phyloP scores from a whole-genome alignment of 1,140 invertebrate genomes.

The Colletes latitarsis region DNA sequence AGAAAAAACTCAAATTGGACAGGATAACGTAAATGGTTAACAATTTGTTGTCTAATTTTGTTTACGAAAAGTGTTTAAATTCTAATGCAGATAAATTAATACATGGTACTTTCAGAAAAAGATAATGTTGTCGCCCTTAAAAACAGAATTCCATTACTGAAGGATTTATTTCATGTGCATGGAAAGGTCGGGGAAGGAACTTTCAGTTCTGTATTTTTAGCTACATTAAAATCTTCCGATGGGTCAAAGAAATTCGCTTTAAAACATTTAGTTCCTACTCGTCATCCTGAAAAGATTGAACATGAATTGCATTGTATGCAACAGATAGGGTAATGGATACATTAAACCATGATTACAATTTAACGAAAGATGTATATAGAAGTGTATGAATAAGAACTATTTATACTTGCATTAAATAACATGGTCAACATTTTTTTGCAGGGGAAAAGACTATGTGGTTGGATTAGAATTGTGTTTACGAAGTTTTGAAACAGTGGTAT shows the following conservation, averaged over 20 bases:
- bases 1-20: not conserved
- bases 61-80: not conserved
- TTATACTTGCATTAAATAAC: too few relatives aligned
- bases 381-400: constrained; percentile 2
- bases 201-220: constrained; percentile 91
- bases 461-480: constrained; percentile 90
- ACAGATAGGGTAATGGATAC: constrained; percentile 86
- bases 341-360: constrained; percentile 11
- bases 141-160: constrained; percentile 82
- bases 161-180: constrained; percentile 85
- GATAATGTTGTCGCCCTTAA: constrained; percentile 61
- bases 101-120: constrained; percentile 33
- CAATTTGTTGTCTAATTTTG: not conserved
- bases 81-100: not conserved
- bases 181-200: constrained; percentile 90
- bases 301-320: constrained; percentile 90
- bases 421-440: constrained; percentile 77
- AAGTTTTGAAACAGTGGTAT: constrained; percentile 90
- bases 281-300: constrained; percentile 88
- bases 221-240: constrained; percentile 84
- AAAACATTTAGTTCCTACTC: constrained; percentile 92
- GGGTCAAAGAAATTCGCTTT: constrained; percentile 86
- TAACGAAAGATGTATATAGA: constrained; percentile 7
- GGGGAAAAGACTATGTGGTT: constrained; percentile 91
- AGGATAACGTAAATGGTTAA: constrained; percentile 34